These are phyloP conservation scores for Microcaecilia unicolor DNA, from an alignment of 2,797 vertebrate genomes.

Conservation along the genomic window DNA sequence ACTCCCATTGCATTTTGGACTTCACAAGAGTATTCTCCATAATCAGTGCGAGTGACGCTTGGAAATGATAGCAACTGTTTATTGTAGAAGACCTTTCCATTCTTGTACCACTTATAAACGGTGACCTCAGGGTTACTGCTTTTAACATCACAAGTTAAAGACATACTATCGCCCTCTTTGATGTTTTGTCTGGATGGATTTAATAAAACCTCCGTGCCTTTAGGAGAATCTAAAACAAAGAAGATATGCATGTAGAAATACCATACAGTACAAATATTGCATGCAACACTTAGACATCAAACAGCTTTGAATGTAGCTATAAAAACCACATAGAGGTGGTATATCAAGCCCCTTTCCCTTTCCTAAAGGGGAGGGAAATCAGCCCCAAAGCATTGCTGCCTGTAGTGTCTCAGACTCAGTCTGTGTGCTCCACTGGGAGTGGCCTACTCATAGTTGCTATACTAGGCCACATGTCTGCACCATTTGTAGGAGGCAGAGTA, in stretches of 20 bases:
- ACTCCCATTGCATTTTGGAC: conserved; percentile 26
- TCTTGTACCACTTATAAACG: conserved; percentile 35
- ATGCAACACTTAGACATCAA: too few relatives aligned
- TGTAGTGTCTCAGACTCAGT: too few relatives aligned
- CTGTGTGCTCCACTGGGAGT: too few relatives aligned
- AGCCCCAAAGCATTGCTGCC: too few relatives aligned
- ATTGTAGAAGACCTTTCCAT: background rate
- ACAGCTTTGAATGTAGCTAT: too few relatives aligned
- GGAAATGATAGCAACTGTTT: conserved; percentile 11
- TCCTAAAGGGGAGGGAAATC: too few relatives aligned
- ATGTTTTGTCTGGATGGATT: conserved; percentile 26
- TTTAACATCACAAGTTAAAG: conserved; percentile 35
- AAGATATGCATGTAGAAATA: background rate
- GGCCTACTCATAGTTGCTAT: too few relatives aligned
- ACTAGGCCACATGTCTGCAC: too few relatives aligned
- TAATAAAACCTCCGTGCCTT: conserved; percentile 3
- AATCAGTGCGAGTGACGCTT: conserved; percentile 6
- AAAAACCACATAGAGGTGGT: too few relatives aligned
- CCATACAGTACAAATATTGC: too few relatives aligned
- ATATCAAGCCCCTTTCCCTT: too few relatives aligned
- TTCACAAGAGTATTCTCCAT: conserved; percentile 40
- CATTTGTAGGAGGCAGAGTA: too few relatives aligned
- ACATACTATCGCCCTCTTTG: conserved; percentile 22
- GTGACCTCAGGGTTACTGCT: conserved; percentile 38
- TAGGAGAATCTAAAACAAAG: conserved; percentile 36